These are phyloP conservation scores for Polymixis lichenea DNA, from an alignment of 2,888 invertebrate genomes.

Conservation along the genomic window DNA sequence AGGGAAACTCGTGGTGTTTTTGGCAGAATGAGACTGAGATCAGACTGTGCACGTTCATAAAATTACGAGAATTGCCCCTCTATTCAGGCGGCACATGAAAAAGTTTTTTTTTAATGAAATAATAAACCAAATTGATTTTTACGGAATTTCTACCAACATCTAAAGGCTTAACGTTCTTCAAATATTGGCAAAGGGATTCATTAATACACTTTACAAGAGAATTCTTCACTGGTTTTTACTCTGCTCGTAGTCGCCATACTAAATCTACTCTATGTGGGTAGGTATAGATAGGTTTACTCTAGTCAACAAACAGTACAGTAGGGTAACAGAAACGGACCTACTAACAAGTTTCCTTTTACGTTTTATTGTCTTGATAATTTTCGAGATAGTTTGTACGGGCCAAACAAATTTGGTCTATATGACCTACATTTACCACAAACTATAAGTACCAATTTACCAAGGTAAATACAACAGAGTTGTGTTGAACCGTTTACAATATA, in stretches of 20 bases:
- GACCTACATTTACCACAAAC: slow-evolving; percentile 42
- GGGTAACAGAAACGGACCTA: slow-evolving; percentile 20
- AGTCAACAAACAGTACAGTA: slow-evolving; percentile 20
- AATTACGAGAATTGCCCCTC: no score
- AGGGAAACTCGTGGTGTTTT: no score
- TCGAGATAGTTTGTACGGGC: slow-evolving; percentile 40
- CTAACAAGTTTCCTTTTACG: slow-evolving; percentile 59
- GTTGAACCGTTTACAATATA: slow-evolving; percentile 12
- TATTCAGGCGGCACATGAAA: no score
- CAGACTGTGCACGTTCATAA: no score
- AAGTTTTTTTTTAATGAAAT: neutral
- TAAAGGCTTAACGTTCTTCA: neutral
- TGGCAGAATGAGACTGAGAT: no score
- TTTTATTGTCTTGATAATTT: slow-evolving; percentile 61
- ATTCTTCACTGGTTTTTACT: neutral
- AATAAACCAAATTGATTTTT: neutral
- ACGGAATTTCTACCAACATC: no score
- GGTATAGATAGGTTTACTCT: slow-evolving; percentile 8
- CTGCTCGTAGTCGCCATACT: neutral
- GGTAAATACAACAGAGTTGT: neutral
- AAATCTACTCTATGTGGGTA: neutral
- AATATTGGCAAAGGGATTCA: slow-evolving; percentile 2
- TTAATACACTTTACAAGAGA: neutral
- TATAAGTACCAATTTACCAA: slow-evolving; percentile 23
- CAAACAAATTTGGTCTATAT: slow-evolving; percentile 50